Evolutionary conservation across 2,888 invertebrate genomes (phyloP).

Genomic region (Tuberolachnus salignus): DNA sequence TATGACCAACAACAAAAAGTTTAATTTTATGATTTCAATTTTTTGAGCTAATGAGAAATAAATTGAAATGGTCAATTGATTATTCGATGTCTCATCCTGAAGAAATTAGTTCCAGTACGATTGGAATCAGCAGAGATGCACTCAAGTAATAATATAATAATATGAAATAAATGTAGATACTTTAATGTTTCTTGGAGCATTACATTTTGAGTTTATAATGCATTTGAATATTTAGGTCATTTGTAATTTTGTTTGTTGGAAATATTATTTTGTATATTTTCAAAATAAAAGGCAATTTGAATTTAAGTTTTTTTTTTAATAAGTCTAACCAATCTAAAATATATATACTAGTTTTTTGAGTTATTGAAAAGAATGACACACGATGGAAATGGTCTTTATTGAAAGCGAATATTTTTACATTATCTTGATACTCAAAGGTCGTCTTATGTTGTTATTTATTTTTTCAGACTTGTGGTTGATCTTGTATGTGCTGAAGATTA

Average conservation of each 20-base stretch:
- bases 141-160: conserved; percentile 29
- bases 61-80: conserved; percentile 43
- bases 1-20: not conserved
- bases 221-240: too few species aligned
- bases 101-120: conserved; percentile 50
- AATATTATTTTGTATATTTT: too few species aligned
- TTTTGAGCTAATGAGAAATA: conserved; percentile 39
- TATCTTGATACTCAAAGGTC: not conserved
- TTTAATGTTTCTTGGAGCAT: too few species aligned
- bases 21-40: too few species aligned
- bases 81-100: conserved; percentile 53
- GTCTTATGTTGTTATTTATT: conserved; percentile 39
- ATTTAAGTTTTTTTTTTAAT: too few species aligned
- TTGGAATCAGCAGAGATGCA: conserved; percentile 32
- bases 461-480: conserved; percentile 50
- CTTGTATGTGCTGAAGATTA: conserved; percentile 35
- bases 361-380: too few species aligned
- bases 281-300: too few species aligned
- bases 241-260: too few species aligned
- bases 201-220: too few species aligned
- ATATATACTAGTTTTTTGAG: too few species aligned
- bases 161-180: not conserved
- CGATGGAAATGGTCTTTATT: too few species aligned
- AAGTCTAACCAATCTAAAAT: too few species aligned
- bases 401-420: not conserved